These are phyloP conservation scores for Platycnemis pennipes DNA, from an alignment of 2,888 invertebrate genomes.

Conservation along the genomic window DNA sequence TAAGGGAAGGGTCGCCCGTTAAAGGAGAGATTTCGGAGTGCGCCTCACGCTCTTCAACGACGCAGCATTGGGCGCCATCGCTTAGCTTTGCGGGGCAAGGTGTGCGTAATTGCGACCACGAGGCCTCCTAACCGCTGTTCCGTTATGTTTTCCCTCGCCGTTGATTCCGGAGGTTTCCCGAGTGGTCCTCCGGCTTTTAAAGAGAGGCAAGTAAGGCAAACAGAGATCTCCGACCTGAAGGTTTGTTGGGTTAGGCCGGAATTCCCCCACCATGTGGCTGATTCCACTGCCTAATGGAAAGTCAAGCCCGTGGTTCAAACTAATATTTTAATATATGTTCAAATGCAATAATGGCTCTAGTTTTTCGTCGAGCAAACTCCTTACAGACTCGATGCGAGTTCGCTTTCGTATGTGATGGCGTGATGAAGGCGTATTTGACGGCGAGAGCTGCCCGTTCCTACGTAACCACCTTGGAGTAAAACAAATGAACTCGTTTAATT, in stretches of 20 bases:
- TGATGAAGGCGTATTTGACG: too few species aligned
- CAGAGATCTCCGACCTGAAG: neutral
- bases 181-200: neutral
- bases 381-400: too few species aligned
- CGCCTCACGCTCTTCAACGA: neutral
- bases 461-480: too few species aligned
- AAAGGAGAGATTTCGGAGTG: neutral
- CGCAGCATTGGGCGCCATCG: neutral
- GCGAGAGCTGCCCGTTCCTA: too few species aligned
- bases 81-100: neutral
- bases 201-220: neutral
- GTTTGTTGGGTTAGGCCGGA: neutral
- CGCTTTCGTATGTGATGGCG: too few species aligned
- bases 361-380: too few species aligned
- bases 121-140: neutral
- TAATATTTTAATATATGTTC: neutral
- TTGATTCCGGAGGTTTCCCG: neutral
- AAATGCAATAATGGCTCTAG: too few species aligned
- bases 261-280: neutral
- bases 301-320: neutral
- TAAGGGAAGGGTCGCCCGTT: neutral
- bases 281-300: neutral
- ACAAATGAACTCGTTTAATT: too few species aligned
- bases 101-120: neutral
- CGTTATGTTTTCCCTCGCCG: slow-evolving; percentile 11